These are phyloP conservation scores for Argopecten irradians DNA, from an alignment of 1,140 invertebrate species.

Conservation along the genomic window DNA sequence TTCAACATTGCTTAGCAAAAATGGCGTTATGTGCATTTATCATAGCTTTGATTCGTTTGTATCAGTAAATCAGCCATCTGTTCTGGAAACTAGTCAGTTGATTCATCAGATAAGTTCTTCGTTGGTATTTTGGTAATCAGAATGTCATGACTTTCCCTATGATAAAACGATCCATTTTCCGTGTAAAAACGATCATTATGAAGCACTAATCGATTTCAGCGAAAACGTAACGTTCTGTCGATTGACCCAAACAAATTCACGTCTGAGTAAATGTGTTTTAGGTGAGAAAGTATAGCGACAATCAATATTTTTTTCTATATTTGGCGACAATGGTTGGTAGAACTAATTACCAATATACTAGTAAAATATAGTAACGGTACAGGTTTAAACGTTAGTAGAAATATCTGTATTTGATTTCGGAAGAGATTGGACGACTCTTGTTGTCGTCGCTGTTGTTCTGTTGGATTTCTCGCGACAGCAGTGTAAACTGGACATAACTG, in stretches of 20 bases:
- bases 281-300: neutral
- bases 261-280: neutral
- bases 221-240: neutral
- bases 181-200: neutral
- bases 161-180: neutral
- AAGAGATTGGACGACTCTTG: neutral
- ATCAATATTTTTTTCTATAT: slow-evolving; percentile 12
- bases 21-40: neutral
- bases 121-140: too few relatives aligned
- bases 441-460: neutral
- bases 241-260: neutral
- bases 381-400: neutral
- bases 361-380: neutral
- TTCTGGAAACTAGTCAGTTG: too few relatives aligned
- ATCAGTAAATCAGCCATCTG: too few relatives aligned
- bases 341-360: neutral
- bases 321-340: neutral
- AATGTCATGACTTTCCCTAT: neutral
- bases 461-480: neutral
- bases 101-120: too few relatives aligned
- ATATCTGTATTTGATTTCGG: neutral
- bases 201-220: neutral
- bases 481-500: neutral
- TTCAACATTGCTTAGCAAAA: neutral
- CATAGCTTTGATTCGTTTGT: neutral